These are phyloP conservation scores for Caenorhabditis macrosperma DNA, from an alignment of 2,888 invertebrate species.

Conservation along the genomic window DNA sequence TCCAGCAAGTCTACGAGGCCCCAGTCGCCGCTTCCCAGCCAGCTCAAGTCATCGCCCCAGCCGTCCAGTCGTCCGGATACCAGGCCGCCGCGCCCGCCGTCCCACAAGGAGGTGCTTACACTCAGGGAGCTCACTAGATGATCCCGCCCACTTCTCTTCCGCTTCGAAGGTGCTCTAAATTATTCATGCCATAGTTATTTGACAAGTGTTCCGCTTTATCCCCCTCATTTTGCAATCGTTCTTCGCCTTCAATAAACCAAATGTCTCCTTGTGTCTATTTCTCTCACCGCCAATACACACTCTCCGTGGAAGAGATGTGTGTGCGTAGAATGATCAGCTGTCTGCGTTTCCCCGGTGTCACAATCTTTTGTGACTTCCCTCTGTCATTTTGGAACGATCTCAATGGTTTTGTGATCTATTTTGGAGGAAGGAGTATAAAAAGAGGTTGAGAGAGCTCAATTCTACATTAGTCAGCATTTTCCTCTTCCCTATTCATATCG, in stretches of 20 bases:
- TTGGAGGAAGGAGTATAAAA: too few relatives aligned
- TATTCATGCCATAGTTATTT: constrained; percentile 7
- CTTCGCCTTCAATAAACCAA: constrained; percentile 9
- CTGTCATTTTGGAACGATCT: too few relatives aligned
- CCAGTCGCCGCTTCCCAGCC: constrained; percentile 11
- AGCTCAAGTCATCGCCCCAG: constrained; percentile 22
- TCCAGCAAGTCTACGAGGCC: constrained; percentile 33
- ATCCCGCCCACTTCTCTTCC: too few relatives aligned
- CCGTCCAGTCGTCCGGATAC: constrained; percentile 29
- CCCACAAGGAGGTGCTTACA: constrained; percentile 32
- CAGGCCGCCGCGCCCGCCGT: constrained; percentile 19
- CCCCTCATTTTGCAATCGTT: background rate
- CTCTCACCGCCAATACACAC: background rate
- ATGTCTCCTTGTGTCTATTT: background rate
- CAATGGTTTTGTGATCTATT: too few relatives aligned
- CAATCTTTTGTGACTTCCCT: too few relatives aligned
- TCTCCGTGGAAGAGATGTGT: background rate
- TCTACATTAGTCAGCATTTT: too few relatives aligned
- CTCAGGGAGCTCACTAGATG: constrained; percentile 41
- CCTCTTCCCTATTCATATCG: too few relatives aligned
- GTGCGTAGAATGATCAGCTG: background rate
- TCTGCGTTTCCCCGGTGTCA: constrained; percentile 3
- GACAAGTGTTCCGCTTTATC: constrained; percentile 12
- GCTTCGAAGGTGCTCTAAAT: constrained; percentile 10
- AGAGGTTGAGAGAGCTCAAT: background rate